A percentile compares a stretch with the other conserved stretches of the same genome.
phyloP scores from a whole-genome alignment of 1,140 invertebrate genomes.

The Lethrus apterus region DNA sequence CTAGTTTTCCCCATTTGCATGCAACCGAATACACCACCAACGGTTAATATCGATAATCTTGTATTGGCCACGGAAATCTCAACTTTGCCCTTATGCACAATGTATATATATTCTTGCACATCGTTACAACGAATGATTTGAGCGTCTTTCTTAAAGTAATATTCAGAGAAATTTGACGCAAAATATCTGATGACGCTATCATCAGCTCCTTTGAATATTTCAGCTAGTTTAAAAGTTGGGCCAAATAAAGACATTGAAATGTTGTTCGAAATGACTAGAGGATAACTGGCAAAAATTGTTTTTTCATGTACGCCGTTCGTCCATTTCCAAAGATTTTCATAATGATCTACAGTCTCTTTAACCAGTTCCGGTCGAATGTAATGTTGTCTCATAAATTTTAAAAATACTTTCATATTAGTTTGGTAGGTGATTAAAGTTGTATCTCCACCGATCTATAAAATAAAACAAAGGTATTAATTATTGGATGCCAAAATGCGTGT shows the following conservation, averaged over 20 bases:
- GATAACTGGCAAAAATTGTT: conserved; percentile 42
- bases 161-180: conserved; percentile 22
- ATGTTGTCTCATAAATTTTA: conserved; percentile 40
- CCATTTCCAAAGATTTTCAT: conserved; percentile 44
- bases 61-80: neutral
- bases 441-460: conserved; percentile 13
- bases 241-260: conserved; percentile 44
- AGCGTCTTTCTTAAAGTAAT: conserved; percentile 10
- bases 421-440: conserved; percentile 42
- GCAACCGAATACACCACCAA: conserved; percentile 1
- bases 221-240: conserved; percentile 41
- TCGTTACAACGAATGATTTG: conserved; percentile 9
- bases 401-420: conserved; percentile 42
- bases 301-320: conserved; percentile 43
- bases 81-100: conserved; percentile 10
- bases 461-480: no score
- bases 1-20: neutral
- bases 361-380: conserved; percentile 37
- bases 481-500: no score
- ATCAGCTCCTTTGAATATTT: conserved; percentile 41
- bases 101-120: conserved; percentile 5
- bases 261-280: conserved; percentile 43
- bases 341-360: conserved; percentile 39
- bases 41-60: neutral
- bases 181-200: conserved; percentile 43